These are phyloP conservation scores for Lophochroa leadbeateri DNA, from an alignment of 2,113 vertebrate species.

Conservation along the genomic window DNA sequence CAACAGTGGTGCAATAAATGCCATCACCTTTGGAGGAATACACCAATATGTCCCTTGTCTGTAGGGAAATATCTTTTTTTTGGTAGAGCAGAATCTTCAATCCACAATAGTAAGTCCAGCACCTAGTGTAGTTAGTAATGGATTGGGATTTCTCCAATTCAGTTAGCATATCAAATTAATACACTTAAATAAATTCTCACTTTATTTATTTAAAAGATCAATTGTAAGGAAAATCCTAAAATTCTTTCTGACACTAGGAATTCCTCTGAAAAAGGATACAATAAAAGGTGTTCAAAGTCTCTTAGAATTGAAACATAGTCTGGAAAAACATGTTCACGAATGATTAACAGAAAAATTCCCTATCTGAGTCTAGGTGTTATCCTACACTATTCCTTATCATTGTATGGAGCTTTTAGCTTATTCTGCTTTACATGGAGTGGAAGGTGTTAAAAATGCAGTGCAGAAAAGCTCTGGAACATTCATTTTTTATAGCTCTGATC, in stretches of 20 bases:
- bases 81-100: neutral
- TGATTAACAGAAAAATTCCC: neutral
- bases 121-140: neutral
- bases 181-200: neutral
- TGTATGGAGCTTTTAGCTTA: neutral
- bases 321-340: neutral
- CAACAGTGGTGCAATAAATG: neutral
- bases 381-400: neutral
- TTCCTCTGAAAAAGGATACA: neutral
- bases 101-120: neutral
- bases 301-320: neutral
- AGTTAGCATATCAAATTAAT: neutral
- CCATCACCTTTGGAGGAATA: neutral
- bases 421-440: neutral
- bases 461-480: neutral
- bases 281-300: conserved; percentile 10
- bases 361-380: neutral
- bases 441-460: neutral
- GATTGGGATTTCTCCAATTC: neutral
- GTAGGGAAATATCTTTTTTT: neutral
- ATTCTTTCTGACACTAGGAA: neutral
- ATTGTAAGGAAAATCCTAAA: conserved; percentile 26
- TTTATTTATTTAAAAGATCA: neutral
- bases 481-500: neutral
- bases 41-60: neutral